Conservation (phyloP, 2,113 vertebrate species). For the Pomatostomus ruficeps region DNA sequence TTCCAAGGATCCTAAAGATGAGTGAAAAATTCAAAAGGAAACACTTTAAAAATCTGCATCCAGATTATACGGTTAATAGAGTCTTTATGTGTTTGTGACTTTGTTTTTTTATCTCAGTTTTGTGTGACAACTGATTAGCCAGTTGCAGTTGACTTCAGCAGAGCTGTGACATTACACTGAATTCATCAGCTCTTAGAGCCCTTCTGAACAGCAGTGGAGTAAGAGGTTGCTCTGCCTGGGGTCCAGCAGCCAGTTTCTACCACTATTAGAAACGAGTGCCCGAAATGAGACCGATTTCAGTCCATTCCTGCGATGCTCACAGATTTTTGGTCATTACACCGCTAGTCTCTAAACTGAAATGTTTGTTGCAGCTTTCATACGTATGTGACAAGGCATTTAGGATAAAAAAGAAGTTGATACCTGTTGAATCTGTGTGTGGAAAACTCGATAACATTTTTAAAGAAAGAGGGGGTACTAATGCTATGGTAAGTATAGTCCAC, state of each 20-base stretch:
- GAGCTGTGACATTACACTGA: background rate
- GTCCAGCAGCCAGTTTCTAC: background rate
- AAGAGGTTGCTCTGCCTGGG: background rate
- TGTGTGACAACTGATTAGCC: background rate
- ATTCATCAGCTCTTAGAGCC: background rate
- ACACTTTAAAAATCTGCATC: background rate
- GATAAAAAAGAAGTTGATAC: background rate
- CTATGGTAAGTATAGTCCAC: background rate
- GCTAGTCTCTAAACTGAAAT: background rate
- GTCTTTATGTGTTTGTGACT: background rate
- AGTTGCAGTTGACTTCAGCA: background rate
- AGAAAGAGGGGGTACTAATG: background rate
- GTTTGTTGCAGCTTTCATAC: background rate
- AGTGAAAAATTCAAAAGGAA: background rate
- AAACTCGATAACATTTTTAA: background rate
- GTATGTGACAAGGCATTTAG: background rate
- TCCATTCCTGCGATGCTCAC: background rate
- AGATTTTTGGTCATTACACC: background rate
- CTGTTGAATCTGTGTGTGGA: background rate
- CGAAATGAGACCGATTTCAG: background rate
- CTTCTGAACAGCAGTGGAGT: background rate
- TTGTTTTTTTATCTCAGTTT: background rate
- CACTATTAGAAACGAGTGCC: fast-evolving
- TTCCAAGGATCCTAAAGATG: background rate
- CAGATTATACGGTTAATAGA: background rate